A percentile compares a stretch with the other conserved stretches of the same genome.
Conservation (phyloP, 1,140 invertebrate species). For the Bilobella aurantiaca region DNA sequence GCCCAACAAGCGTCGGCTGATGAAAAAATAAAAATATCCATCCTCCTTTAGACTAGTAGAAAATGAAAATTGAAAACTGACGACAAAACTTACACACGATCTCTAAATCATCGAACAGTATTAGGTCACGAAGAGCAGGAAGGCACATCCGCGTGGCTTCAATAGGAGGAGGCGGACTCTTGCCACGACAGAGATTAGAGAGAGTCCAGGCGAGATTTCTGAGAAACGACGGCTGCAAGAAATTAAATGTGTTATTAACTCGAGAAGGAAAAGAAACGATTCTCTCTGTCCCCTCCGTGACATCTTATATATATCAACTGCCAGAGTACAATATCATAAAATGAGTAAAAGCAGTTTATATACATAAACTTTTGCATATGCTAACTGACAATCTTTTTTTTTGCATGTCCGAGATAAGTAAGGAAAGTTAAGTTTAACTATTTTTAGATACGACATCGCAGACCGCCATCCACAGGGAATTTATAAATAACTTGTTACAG, state of each 20-base stretch:
- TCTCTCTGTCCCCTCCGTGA: too few relatives aligned
- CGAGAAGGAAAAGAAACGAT: too few relatives aligned
- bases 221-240: conserved; percentile 38
- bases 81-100: conserved; percentile 48
- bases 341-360: too few relatives aligned
- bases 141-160: conserved; percentile 66
- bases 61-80: background rate
- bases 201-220: conserved; percentile 77
- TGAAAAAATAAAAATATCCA: conserved; percentile 15
- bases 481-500: conserved; percentile 14
- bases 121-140: conserved; percentile 64
- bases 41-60: too few relatives aligned
- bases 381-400: too few relatives aligned
- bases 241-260: background rate
- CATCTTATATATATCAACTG: too few relatives aligned
- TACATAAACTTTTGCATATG: too few relatives aligned
- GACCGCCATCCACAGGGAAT: too few relatives aligned
- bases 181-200: conserved; percentile 84
- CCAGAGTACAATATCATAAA: too few relatives aligned
- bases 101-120: conserved; percentile 62
- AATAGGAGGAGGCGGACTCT: conserved; percentile 73
- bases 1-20: conserved; percentile 91
- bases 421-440: too few relatives aligned
- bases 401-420: too few relatives aligned
- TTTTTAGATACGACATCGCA: too few relatives aligned